phyloP scores from a whole-genome alignment of 2,888 invertebrate species.

The Hemithea aestivaria region DNA sequence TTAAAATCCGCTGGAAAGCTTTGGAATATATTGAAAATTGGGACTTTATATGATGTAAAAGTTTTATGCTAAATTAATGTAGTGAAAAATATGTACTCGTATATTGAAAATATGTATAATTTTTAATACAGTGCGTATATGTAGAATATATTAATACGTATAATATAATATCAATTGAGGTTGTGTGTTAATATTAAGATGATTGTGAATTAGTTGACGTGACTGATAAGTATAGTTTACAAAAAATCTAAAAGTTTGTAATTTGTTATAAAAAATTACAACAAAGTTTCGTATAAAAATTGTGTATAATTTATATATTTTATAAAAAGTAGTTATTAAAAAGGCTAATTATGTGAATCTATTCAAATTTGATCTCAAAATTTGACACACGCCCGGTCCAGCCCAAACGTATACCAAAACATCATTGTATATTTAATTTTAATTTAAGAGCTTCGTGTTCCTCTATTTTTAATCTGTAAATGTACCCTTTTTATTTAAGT shows the following conservation, averaged over 20 bases:
- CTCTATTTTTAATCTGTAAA: conserved; percentile 57
- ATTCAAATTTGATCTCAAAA: conserved; percentile 65
- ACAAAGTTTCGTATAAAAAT: too few species aligned
- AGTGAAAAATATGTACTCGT: too few species aligned
- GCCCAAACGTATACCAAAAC: conserved; percentile 66
- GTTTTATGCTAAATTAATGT: too few species aligned
- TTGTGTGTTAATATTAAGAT: conserved; percentile 13
- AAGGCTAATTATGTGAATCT: conserved; percentile 49
- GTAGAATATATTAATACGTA: neutral
- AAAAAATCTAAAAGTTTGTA: too few species aligned
- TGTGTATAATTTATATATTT: too few species aligned
- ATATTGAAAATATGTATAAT: too few species aligned
- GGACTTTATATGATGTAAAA: too few species aligned
- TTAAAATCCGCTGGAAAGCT: too few species aligned
- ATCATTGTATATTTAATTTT: conserved; percentile 62
- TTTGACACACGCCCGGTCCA: conserved; percentile 46
- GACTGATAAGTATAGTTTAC: too few species aligned
- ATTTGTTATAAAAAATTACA: too few species aligned
- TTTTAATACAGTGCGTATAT: neutral
- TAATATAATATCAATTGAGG: conserved; percentile 4
- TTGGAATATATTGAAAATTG: too few species aligned
- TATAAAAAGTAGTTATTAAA: conserved; percentile 22
- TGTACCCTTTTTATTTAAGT: conserved; percentile 33
- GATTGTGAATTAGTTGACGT: conserved; percentile 9
- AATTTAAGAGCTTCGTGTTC: conserved; percentile 66